Percentiles rank a stretch among this genome's conserved stretches.
phyloP scores from a whole-genome alignment of 2,888 invertebrate species.

The Melinopterus prodromus region DNA sequence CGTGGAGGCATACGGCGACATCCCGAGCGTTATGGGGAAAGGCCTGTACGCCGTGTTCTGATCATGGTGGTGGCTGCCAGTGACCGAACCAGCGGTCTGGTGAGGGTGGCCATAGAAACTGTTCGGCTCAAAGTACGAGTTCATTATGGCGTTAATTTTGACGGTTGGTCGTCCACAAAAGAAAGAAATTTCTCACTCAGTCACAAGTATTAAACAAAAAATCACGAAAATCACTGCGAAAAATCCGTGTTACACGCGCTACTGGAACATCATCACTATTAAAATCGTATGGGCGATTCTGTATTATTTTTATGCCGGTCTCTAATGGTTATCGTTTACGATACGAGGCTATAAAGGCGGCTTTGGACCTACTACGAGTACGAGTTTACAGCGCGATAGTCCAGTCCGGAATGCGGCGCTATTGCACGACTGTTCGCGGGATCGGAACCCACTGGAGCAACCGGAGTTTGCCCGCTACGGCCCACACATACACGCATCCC shows the following conservation, averaged over 20 bases:
- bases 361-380: constrained; percentile 33
- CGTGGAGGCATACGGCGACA: constrained; percentile 81
- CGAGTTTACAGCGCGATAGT: constrained; percentile 57
- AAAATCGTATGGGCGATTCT: constrained; percentile 4
- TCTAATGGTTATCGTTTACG: constrained; percentile 4
- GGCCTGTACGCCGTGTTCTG: constrained; percentile 82
- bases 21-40: constrained; percentile 85
- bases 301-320: constrained; percentile 4
- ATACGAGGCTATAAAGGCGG: constrained; percentile 48
- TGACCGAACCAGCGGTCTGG: constrained; percentile 74
- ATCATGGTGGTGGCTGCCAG: constrained; percentile 72
- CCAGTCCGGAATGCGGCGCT: constrained; percentile 66
- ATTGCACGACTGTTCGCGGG: constrained; percentile 71
- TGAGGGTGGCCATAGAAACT: constrained; percentile 94
- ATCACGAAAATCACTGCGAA: not conserved
- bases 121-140: constrained; percentile 96
- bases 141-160: constrained; percentile 68
- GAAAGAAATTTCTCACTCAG: constrained; percentile 45
- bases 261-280: constrained; percentile 4
- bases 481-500: constrained; percentile 51
- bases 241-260: not conserved
- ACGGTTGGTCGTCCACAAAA: constrained; percentile 37
- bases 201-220: constrained; percentile 5
- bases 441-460: constrained; percentile 64
- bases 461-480: constrained; percentile 65